Evolutionary conservation across 2,797 vertebrate species (phyloP).

Genomic region (Malacoctenus gilli): DNA sequence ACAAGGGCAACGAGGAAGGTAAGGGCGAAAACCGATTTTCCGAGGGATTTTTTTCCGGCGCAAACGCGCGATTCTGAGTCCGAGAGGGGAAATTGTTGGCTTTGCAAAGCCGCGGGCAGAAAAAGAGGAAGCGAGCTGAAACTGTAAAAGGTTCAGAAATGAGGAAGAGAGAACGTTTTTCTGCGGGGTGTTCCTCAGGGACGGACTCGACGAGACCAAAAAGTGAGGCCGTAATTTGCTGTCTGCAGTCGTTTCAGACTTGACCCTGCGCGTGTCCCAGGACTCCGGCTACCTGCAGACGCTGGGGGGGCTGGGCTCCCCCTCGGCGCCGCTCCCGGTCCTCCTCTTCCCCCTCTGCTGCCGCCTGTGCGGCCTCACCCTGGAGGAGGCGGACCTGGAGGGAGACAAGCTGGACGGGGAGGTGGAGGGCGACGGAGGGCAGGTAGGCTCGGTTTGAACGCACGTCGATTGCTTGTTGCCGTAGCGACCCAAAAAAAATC

Average conservation of each 20-base stretch:
- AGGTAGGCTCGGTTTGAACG: conserved; percentile 43
- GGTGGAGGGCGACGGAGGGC: conserved; percentile 69
- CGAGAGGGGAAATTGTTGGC: background rate
- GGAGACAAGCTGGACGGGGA: conserved; percentile 57
- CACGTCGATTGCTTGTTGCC: background rate
- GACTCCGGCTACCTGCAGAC: conserved; percentile 85
- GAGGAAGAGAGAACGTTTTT: conserved; percentile 55
- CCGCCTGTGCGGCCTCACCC: conserved; percentile 87
- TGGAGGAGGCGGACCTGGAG: conserved; percentile 81
- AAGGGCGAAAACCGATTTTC: too few species aligned
- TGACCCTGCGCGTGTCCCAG: conserved; percentile 83
- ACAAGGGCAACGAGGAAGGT: conserved; percentile 48
- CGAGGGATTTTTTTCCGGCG: background rate
- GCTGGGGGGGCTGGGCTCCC: conserved; percentile 68
- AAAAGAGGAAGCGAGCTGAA: conserved; percentile 49
- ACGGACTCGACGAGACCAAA: too few species aligned
- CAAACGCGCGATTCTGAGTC: background rate
- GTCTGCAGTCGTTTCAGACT: conserved; percentile 82
- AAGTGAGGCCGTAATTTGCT: too few species aligned
- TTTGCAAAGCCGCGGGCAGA: background rate
- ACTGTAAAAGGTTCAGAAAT: conserved; percentile 40
- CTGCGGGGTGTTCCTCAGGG: background rate
- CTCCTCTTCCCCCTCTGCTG: conserved; percentile 93
- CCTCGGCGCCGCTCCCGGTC: conserved; percentile 85
- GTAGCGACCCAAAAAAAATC: conserved; percentile 2